Evolutionary conservation across 2,113 vertebrate species (phyloP).

Genomic region (Megaceryle torquata): DNA sequence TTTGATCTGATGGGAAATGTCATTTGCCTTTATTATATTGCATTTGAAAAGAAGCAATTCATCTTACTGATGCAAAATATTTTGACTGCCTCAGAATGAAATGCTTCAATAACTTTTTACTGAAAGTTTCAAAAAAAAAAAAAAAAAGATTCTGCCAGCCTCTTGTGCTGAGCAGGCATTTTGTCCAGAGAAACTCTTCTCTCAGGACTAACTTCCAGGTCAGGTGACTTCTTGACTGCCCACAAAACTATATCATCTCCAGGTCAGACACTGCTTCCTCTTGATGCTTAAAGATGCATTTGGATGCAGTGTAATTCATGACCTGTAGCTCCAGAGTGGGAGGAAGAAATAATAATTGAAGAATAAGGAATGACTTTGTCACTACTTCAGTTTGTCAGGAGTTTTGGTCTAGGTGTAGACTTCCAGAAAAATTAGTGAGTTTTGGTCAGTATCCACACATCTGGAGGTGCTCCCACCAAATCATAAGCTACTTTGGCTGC

Average conservation of each 20-base stretch:
- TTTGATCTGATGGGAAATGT: background rate
- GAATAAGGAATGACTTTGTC: background rate
- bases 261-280: background rate
- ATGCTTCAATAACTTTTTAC: background rate
- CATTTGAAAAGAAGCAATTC: background rate
- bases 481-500: background rate
- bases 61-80: background rate
- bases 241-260: background rate
- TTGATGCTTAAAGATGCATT: background rate
- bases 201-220: background rate
- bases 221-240: background rate
- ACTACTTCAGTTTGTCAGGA: background rate
- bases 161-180: background rate
- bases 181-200: background rate
- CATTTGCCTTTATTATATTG: conserved; percentile 27
- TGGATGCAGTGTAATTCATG: background rate
- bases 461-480: background rate
- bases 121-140: background rate
- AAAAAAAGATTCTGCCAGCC: background rate
- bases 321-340: background rate
- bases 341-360: background rate
- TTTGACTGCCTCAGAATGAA: conserved; percentile 24
- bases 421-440: background rate
- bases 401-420: background rate
- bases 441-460: background rate